Percentiles rank a stretch among this genome's conserved stretches.
phyloP scores from a whole-genome alignment of 2,113 vertebrate genomes.

The Odontophorus gujanensis region DNA sequence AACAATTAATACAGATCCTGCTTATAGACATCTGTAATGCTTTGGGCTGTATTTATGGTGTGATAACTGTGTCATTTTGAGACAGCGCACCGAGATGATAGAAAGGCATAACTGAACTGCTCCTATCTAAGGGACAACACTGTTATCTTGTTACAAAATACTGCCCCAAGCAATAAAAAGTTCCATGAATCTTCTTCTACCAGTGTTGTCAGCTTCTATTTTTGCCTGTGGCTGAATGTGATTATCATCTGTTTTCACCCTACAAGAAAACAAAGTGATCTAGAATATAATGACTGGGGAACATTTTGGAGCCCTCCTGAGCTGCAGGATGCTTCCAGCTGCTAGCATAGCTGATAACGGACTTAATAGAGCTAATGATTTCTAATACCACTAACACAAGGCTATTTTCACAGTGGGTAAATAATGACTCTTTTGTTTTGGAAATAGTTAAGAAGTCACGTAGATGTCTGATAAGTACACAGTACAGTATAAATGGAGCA shows the following conservation, averaged over 20 bases:
- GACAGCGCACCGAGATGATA: conserved; percentile 69
- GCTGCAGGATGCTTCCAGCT: conserved; percentile 72
- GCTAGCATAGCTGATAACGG: conserved; percentile 34
- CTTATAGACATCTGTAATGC: conserved; percentile 78
- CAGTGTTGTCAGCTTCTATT: conserved; percentile 55
- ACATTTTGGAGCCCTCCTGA: conserved; percentile 43
- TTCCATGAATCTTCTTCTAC: conserved; percentile 68
- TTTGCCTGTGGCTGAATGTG: conserved; percentile 62
- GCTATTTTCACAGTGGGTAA: conserved; percentile 73
- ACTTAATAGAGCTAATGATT: conserved; percentile 61
- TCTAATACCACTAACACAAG: conserved; percentile 66
- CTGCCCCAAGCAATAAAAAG: conserved; percentile 66
- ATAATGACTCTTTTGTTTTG: conserved; percentile 69
- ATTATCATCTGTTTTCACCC: conserved; percentile 61
- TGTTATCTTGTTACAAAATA: conserved; percentile 71
- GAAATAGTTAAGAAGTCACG: conserved; percentile 56
- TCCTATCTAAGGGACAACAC: conserved; percentile 63
- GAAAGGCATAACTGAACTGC: conserved; percentile 68
- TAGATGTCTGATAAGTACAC: conserved; percentile 49
- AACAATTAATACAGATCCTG: conserved; percentile 79
- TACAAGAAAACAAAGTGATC: conserved; percentile 57
- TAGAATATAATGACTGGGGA: conserved; percentile 60
- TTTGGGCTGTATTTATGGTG: conserved; percentile 77
- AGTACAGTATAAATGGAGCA: conserved; percentile 57
- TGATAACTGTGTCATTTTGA: conserved; percentile 75